Evolutionary conservation across 2,113 vertebrate genomes (phyloP).

Genomic region (rat (Rattus norvegicus)): GRCr8 NC_086021.1:111992501-111993000

Average conservation of each 20-base stretch:
- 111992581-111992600: not conserved
- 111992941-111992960: too few relatives aligned
- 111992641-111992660: not conserved
- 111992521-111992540: not conserved
- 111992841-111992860: not conserved
- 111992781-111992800: not conserved
- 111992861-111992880: too few relatives aligned
- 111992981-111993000: too few relatives aligned
- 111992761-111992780: not conserved
- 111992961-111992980: too few relatives aligned
- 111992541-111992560: not conserved
- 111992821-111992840: slow-evolving; percentile 11
- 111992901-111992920: too few relatives aligned
- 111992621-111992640: not conserved
- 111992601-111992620: not conserved
- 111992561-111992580: not conserved
- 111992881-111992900: too few relatives aligned
- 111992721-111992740: not conserved
- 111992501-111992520: not conserved
- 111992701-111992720: slow-evolving; percentile 17
- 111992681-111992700: not conserved
- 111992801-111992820: not conserved
- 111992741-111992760: not conserved
- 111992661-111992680: not conserved
- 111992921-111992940: too few relatives aligned